Conservation (phyloP, 2,113 vertebrate genomes). For the Merops nubicus region DNA sequence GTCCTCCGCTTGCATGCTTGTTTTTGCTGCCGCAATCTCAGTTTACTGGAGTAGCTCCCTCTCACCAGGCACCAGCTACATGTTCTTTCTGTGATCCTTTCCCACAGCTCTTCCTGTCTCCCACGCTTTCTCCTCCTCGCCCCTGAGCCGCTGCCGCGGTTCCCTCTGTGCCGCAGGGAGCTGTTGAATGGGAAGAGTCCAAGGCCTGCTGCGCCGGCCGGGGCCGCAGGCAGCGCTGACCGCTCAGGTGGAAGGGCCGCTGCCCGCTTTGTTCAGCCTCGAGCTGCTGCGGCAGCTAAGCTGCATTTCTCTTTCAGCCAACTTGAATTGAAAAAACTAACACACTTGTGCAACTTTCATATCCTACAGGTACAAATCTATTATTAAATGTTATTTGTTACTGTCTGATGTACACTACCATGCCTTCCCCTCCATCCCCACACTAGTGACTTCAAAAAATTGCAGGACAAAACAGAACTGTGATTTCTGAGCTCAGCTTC, state of each 20-base stretch:
- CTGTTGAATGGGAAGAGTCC: constrained; percentile 39
- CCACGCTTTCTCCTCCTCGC: constrained; percentile 28
- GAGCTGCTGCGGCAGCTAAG: constrained; percentile 17
- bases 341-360: background rate
- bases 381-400: background rate
- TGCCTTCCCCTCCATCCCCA: too few relatives aligned
- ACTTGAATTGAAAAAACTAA: background rate
- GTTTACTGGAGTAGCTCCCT: constrained; percentile 14
- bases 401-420: background rate
- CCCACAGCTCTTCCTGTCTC: constrained; percentile 33
- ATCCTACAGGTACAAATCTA: background rate
- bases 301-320: background rate
- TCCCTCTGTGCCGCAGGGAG: background rate
- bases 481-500: background rate
- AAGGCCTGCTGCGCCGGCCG: constrained; percentile 27
- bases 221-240: background rate
- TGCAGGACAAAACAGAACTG: background rate
- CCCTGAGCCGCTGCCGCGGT: background rate
- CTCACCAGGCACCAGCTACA: constrained; percentile 11
- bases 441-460: background rate
- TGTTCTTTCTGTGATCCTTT: constrained; percentile 15
- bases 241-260: constrained; percentile 31
- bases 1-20: background rate
- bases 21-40: constrained; percentile 17
- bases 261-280: constrained; percentile 4